These are phyloP conservation scores for Nicator chloris DNA, from an alignment of 2,113 vertebrate species.

Conservation along the genomic window DNA sequence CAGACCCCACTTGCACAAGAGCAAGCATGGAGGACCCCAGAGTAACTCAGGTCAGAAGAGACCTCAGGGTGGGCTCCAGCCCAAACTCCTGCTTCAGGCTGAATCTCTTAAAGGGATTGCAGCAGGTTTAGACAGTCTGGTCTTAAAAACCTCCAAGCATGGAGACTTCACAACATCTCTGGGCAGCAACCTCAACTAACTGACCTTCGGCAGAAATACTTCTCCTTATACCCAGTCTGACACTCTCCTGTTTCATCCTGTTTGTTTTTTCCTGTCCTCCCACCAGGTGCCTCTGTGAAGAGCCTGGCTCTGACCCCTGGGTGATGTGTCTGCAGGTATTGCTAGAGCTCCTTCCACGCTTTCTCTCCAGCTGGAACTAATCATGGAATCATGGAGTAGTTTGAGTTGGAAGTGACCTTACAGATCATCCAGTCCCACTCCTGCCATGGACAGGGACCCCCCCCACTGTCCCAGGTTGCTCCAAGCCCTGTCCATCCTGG, in stretches of 20 bases:
- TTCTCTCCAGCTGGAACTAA: background rate
- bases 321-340: background rate
- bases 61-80: background rate
- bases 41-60: background rate
- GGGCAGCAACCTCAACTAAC: rapidly evolving
- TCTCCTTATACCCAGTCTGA: background rate
- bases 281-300: background rate
- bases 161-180: background rate
- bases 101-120: background rate
- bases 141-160: background rate
- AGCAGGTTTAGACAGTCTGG: background rate
- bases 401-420: background rate
- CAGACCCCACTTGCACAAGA: background rate
- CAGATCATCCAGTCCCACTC: rapidly evolving
- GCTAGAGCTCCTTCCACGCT: background rate
- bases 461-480: rapidly evolving
- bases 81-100: background rate
- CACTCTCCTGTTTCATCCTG: background rate
- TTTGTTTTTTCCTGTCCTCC: background rate
- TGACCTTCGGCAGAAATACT: background rate
- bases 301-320: background rate
- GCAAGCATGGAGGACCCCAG: background rate
- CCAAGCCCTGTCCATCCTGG: rapidly evolving
- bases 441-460: background rate
- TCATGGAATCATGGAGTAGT: background rate